phyloP scores from a whole-genome alignment of 2,113 vertebrate genomes.

The Esox niger region DNA sequence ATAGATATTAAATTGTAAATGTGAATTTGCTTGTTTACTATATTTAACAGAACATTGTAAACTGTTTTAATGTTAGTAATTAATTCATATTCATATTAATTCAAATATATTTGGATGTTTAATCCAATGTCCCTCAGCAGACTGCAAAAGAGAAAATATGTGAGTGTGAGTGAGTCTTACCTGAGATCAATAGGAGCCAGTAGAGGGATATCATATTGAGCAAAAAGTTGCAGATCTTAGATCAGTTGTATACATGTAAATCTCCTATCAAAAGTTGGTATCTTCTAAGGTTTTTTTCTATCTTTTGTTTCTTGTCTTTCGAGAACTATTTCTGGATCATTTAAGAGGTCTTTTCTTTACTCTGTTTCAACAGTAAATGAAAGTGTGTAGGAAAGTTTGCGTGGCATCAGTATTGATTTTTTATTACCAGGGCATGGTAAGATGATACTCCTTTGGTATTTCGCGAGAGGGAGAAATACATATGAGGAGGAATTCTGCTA shows the following conservation, averaged over 20 bases:
- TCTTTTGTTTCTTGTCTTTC: neutral
- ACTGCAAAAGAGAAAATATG: no score
- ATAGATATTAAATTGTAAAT: neutral
- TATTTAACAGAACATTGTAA: no score
- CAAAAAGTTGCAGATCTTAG: no score
- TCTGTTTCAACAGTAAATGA: conserved; percentile 1
- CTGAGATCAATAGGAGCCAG: conserved; percentile 62
- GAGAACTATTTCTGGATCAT: neutral
- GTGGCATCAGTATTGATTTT: conserved; percentile 66
- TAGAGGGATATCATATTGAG: conserved; percentile 50
- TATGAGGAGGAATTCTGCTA: no score
- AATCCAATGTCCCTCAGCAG: no score
- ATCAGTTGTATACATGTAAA: neutral
- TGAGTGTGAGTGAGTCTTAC: conserved; percentile 57
- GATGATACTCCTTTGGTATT: conserved; percentile 65
- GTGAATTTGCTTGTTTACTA: neutral
- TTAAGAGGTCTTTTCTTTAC: neutral
- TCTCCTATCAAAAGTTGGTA: conserved; percentile 10
- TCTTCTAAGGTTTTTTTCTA: neutral
- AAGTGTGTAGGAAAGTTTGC: conserved; percentile 42
- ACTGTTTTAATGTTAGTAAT: no score
- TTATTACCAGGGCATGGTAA: conserved; percentile 63
- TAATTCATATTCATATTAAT: no score
- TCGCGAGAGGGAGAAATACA: no score
- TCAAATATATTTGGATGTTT: no score